Base-by-base conservation (phyloP, 2,113 vertebrate genomes). In the Nyctereutes procyonoides region DNA sequence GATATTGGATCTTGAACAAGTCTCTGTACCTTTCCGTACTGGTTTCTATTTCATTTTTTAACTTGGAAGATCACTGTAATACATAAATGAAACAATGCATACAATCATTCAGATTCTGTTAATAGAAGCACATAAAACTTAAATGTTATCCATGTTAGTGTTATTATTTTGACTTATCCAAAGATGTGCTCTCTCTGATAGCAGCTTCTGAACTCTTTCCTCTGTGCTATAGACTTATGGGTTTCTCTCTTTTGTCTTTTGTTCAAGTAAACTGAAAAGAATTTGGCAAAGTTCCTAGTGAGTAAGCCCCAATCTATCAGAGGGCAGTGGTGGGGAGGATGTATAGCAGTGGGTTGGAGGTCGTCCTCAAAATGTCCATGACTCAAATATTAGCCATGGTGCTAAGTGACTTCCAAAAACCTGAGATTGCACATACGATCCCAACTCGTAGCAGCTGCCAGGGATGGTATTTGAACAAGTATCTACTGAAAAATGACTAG, bases 401-500 rank as follows among this genome's bases (percentile, higher is more conserved):
- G 2, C 17, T 38, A 67, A 85, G 30, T 58, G 63, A 35, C 12
- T 28, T 85, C 8, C 1, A 56, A 38, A 63, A 53, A 53, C 83
- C 60, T 38, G 30, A 69, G 32, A 24, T 60, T 62, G n/a, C 20
- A 32, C 24, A 77, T 51, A 67, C 1, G 51, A 43, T 43, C 43
- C 7, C 53, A 73, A 93, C 58, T 87, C 71, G 28, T 13, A 76
- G 48, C 32, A 53, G 38, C 71, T 88, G 43, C 51, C 60, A 82
- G 24, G 2, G n/a, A 77, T 88, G 74, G 63, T 53, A 95, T 82
- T 96, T 95, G 58, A 96, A 80, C 71, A 87, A 79, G 30, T 92
- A 85, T 56, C 71, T 92, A 60, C 63, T 94, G 82, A 96, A 81
- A 82, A 93, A 93, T 83, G 76, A 79, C 5, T 62, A 84, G 90